phyloP scores from a whole-genome alignment of 2,888 invertebrate genomes.

The Lasioglossum malachurum region DNA sequence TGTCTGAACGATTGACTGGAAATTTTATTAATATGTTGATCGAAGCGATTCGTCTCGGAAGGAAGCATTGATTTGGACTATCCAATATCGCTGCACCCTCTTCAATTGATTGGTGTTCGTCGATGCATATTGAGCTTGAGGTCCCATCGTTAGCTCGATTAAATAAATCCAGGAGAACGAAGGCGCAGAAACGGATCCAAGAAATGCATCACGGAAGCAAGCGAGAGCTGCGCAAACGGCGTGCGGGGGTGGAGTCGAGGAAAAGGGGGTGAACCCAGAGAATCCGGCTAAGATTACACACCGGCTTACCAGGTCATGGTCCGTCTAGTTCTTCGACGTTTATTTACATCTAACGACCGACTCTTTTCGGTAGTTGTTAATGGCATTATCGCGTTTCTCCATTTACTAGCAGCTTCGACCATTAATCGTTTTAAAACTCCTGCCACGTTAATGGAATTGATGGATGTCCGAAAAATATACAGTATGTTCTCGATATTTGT shows the following conservation, averaged over 20 bases:
- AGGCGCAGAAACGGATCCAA: slow-evolving; percentile 24
- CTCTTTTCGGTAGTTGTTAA: neutral
- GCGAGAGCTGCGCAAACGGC: neutral
- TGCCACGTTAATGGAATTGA: neutral
- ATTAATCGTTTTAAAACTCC: neutral
- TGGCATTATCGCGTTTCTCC: neutral
- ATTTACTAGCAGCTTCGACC: neutral
- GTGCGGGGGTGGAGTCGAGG: neutral
- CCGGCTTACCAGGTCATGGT: slow-evolving; percentile 54
- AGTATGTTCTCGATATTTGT: too few species aligned
- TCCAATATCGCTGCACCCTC: neutral
- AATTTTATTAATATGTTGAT: neutral
- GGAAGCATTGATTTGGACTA: neutral
- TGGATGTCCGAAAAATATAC: neutral
- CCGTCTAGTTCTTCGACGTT: slow-evolving; percentile 28
- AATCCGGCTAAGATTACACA: slow-evolving; percentile 49
- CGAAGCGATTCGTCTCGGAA: neutral
- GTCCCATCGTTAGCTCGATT: neutral
- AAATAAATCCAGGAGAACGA: neutral
- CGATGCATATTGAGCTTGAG: neutral
- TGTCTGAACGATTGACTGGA: neutral
- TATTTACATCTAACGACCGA: slow-evolving; percentile 19
- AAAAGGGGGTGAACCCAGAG: slow-evolving; percentile 28
- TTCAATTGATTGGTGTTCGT: neutral
- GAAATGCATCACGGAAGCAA: slow-evolving; percentile 36